These are phyloP conservation scores for Myoxocephalus aenaeus DNA, from an alignment of 2,797 vertebrate genomes.

Conservation along the genomic window DNA sequence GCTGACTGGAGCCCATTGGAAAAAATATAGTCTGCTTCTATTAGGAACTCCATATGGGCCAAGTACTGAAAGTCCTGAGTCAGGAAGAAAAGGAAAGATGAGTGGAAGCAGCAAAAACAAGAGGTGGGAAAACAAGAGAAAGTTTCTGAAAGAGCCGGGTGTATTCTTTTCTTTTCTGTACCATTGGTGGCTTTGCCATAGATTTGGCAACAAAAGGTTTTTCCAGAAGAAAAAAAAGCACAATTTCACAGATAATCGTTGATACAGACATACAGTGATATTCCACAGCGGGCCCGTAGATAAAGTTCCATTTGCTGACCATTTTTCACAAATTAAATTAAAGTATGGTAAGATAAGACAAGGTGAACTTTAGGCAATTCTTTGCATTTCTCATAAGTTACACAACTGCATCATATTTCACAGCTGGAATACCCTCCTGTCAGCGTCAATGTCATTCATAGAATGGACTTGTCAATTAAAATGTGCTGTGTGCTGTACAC, in stretches of 20 bases:
- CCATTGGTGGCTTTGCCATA: neutral
- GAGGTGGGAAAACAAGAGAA: neutral
- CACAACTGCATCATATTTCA: constrained; percentile 41
- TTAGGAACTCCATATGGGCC: constrained; percentile 32
- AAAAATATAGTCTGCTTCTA: constrained; percentile 43
- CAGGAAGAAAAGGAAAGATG: constrained; percentile 28
- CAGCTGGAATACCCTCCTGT: constrained; percentile 13
- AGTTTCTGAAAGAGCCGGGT: neutral
- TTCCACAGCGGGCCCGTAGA: neutral
- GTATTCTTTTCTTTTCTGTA: constrained; percentile 7
- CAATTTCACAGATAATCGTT: neutral
- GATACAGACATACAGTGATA: neutral
- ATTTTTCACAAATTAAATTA: constrained; percentile 48
- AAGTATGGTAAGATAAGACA: constrained; percentile 30
- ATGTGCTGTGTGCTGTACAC: neutral
- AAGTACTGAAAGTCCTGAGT: constrained; percentile 44
- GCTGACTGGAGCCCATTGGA: constrained; percentile 30
- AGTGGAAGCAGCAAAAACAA: constrained; percentile 12
- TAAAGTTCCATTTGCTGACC: constrained; percentile 14
- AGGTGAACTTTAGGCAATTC: constrained; percentile 23
- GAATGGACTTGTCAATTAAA: constrained; percentile 11
- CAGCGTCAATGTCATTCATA: constrained; percentile 39
- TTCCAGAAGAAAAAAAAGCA: neutral
- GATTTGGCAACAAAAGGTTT: neutral
- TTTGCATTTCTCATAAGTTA: constrained; percentile 42